Evolutionary conservation across 2,797 vertebrate genomes (phyloP), one percentile per base, ranked within the genome.

Genomic region (Podarcis lilfordi): DNA sequence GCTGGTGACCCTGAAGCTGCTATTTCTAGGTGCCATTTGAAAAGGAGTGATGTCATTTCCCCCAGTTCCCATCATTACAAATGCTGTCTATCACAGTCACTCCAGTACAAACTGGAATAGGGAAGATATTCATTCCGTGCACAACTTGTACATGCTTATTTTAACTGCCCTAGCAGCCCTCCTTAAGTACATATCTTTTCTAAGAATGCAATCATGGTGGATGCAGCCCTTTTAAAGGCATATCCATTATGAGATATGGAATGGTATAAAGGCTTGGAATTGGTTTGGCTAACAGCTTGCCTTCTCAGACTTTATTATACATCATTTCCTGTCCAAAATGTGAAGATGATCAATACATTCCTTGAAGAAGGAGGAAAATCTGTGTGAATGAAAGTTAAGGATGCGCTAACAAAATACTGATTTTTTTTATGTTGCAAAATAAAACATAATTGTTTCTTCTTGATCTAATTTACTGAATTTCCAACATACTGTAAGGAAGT

Each of bases 341-440:
- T 19, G 77, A 76, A 61, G 72, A 86, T 91, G 86, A 94, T 92
- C 88, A 88, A 92, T 90, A 85, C 9, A 5, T 32, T 77, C 83
- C 91, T 91, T 88, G 71, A n/a, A 23, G 87, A 80, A 3, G 61
- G 25, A 64, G n/a, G 91, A 79, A 77, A 35, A 84, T 80, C 88
- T 89, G 85, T 87, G 91, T 91, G 92, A 91, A 91, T 91, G 85
- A 88, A 92, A 92, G 82, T 88, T 90, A 86, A 93, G 84, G 61
- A 87, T 29, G 86, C 15, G 32, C 81, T 86, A 90, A 89, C 55
- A 84, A 88, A 45, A 0, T 0, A 79, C 32, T 32, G 74, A 55
- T 92, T 81, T 76, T 50, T 93, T 92, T 88, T 59, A 64, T 0
- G 0, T 3, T 2, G 21, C 66, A 86, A 88, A 88, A 92, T 83